Base-by-base conservation (phyloP, 2,113 vertebrate genomes). In the Chionodraco myersi region DNA sequence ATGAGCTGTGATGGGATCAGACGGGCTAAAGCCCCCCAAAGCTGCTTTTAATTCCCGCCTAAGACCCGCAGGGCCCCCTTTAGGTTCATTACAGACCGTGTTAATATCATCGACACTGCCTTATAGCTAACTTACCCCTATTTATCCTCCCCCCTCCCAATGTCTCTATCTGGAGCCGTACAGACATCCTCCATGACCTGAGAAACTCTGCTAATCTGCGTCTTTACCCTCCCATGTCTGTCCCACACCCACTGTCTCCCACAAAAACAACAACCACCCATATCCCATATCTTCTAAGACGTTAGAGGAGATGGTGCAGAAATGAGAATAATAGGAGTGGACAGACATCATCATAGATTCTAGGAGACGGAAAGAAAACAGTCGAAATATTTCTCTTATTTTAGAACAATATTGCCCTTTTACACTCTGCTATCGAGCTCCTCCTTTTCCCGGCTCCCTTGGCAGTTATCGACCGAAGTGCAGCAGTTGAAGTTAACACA, bases 1-100 rank as follows among this genome's bases (percentile, higher is more conserved):
- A 92, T 86, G 85, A 88, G 77, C 89, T 88, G 75, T 71, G 82
- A 86, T 77, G 81, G 85, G 86, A 91, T 91, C 90, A 90, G 83
- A 88, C 81, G 48, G 45, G 56, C n/a, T 80, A 87, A 92, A 85
- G 48, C 23, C 82, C 84, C 86, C 77, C 76, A 77, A 88, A 93
- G 87, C 85, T 88, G 76, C 83, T 83, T 72, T 69, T 83, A 88
- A 84, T 62, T 81, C 86, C 75, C 9, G 62, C 6, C 3, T 87
- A 79, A 89, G 56, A 77, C 76, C 73, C 6, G 7, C 76, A 75
- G 73, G 79, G 75, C 77, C 54, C 67, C 53, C 59, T 83, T 84
- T 58, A 77, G 70, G 21, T 82, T 88, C 88, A 87, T 90, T 89
- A 90, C 65, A 13, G 63, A 69, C 64, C 15, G 78, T 82, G 87